These are phyloP conservation scores for Umimayanthus kanabou DNA, from an alignment of 92 coral and sea anemone species.

Conservation along the genomic window DNA sequence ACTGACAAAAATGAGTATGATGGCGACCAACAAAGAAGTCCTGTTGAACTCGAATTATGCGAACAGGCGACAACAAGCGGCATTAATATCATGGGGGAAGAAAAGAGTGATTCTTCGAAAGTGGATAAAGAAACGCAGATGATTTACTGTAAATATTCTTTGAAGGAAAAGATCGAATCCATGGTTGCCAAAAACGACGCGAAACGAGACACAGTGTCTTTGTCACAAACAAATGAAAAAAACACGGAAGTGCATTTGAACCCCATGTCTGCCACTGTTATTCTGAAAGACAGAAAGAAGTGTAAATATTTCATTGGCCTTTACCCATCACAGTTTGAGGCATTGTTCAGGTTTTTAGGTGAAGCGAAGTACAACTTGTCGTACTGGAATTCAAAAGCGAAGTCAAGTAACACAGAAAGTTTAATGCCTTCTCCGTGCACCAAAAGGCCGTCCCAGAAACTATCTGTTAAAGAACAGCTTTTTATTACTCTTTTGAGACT, in stretches of 20 bases:
- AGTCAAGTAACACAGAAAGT: too few species aligned
- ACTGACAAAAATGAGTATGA: neutral
- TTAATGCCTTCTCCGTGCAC: too few species aligned
- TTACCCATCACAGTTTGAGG: too few species aligned
- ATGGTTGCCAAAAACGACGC: neutral
- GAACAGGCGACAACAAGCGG: conserved; percentile 13
- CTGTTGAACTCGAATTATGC: neutral
- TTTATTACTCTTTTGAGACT: too few species aligned
- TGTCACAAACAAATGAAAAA: too few species aligned
- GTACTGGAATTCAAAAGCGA: too few species aligned
- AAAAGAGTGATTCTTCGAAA: neutral
- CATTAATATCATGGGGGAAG: too few species aligned
- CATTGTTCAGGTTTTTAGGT: too few species aligned
- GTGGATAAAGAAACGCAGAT: conserved; percentile 20
- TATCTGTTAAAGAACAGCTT: neutral
- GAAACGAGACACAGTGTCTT: too few species aligned
- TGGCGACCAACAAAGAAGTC: neutral
- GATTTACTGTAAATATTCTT: conserved; percentile 20
- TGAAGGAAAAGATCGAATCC: neutral
- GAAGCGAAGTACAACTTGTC: too few species aligned
- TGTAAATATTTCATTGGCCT: neutral
- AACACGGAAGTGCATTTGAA: neutral
- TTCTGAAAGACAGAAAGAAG: neutral
- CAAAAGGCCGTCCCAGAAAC: too few species aligned
- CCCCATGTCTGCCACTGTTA: neutral